Conservation (phyloP, 2,888 invertebrate species). For the Mactromeris polynyma region DNA sequence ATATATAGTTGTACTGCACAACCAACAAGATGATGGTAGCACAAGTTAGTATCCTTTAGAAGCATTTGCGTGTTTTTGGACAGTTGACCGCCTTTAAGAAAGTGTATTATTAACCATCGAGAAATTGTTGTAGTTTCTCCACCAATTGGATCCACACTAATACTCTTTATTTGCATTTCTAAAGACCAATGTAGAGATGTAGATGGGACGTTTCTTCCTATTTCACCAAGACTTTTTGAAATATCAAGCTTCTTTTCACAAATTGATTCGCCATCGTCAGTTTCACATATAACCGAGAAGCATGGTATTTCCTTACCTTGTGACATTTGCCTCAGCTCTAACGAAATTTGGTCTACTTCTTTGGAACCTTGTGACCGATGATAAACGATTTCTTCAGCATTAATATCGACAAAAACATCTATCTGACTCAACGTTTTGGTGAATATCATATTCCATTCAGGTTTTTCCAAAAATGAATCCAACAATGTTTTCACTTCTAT, state of each 20-base stretch:
- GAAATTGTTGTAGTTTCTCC: not conserved
- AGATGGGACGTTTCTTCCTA: conserved; percentile 12
- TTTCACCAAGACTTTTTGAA: not conserved
- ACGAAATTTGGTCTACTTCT: not conserved
- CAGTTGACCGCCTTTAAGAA: conserved; percentile 66
- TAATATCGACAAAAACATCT: conserved; percentile 65
- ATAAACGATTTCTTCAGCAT: not conserved
- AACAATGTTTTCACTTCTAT: conserved; percentile 77
- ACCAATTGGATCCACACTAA: not conserved
- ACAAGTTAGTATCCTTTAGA: conserved; percentile 45
- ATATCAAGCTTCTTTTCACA: not conserved
- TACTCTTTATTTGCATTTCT: conserved; percentile 9
- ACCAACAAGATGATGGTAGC: conserved; percentile 67
- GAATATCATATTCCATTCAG: conserved; percentile 81
- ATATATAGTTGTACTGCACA: too few relatives aligned
- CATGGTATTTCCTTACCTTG: not conserved
- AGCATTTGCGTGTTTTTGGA: conserved; percentile 58
- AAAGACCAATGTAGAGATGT: conserved; percentile 8
- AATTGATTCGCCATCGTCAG: not conserved
- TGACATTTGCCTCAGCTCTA: not conserved
- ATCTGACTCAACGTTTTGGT: conserved; percentile 80
- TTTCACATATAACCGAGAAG: not conserved
- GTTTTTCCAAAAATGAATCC: conserved; percentile 77
- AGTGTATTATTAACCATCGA: conserved; percentile 71
- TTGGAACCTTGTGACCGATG: not conserved